These are phyloP conservation scores for Amphipoea lucens DNA, from an alignment of 2,888 invertebrate species.

Conservation along the genomic window DNA sequence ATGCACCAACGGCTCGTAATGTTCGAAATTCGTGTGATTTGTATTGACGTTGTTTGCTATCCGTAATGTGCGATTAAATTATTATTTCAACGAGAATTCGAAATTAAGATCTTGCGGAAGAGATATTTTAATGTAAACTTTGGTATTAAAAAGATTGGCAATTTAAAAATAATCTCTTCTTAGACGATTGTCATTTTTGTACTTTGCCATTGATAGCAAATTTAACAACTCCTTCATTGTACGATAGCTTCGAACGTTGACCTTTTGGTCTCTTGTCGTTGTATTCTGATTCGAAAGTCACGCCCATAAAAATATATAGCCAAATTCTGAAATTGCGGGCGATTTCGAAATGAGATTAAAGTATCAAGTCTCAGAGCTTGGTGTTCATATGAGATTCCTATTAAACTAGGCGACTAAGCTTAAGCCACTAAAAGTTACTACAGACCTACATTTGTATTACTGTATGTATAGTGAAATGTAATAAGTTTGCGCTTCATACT, in stretches of 20 bases:
- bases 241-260: constrained; percentile 32
- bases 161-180: constrained; percentile 38
- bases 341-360: constrained; percentile 60
- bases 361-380: constrained; percentile 57
- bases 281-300: constrained; percentile 39
- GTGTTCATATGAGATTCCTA: constrained; percentile 68
- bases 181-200: background rate
- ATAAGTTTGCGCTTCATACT: constrained; percentile 58
- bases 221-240: constrained; percentile 42
- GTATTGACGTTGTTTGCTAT: constrained; percentile 55
- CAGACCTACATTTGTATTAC: constrained; percentile 68
- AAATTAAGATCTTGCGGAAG: constrained; percentile 26
- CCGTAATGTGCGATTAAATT: constrained; percentile 10
- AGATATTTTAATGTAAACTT: constrained; percentile 55
- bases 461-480: constrained; percentile 65
- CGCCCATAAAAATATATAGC: constrained; percentile 32
- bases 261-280: constrained; percentile 12
- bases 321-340: constrained; percentile 48
- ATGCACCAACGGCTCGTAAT: constrained; percentile 33
- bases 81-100: background rate
- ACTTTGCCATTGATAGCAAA: constrained; percentile 26
- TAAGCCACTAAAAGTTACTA: constrained; percentile 76
- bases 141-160: constrained; percentile 57
- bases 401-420: constrained; percentile 68
- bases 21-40: constrained; percentile 53